Evolutionary conservation across 2,113 vertebrate genomes (phyloP), one percentile per base, ranked within the genome.

Genomic region (Mystacornis crossleyi): DNA sequence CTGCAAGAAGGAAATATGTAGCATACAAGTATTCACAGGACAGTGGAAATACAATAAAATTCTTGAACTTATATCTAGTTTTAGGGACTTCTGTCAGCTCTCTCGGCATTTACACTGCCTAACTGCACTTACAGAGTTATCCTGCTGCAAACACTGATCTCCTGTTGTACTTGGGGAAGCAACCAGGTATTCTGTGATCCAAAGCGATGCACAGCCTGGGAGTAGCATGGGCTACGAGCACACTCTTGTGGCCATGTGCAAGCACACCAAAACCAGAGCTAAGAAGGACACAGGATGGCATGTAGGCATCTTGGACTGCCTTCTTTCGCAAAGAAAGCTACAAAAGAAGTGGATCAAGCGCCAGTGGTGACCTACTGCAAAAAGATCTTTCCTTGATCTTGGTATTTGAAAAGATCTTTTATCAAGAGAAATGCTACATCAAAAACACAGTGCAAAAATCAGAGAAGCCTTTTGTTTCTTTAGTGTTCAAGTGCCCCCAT

Each of bases 201-300:
- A 42, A 6, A 3, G 10, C 0, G 1, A 71, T 1, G 24, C 21
- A 36, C 81, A 58, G 8, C 9, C 36, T 60, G 61, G 18, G 28
- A 82, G 18, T 3, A 80, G 15, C 36, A 19, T 0, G 2, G 14
- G 29, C 81, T 84, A 87, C 0, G 10, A 73, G 95, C 90, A 90
- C 85, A 33, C 90, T 90, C 90, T 77, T 80, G 90, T 86, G 91
- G 88, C 55, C 47, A 33, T 6, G 14, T 19, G 50, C 38, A 92
- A 40, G 14, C 3, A 8, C 33, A 61, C 5, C 42, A 90, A 69
- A 55, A 82, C 54, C 65, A 36, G 42, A 89, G 58, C 29, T 48
- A 36, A 70, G 40, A 82, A 86, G 61, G 45, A 62, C 65, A 92
- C 15, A 19, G 14, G 23, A 40, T 7, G 25, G 38, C 60, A 70